Evolutionary conservation across 2,113 vertebrate species (phyloP).

Genomic region (Salvelinus alpinus): DNA sequence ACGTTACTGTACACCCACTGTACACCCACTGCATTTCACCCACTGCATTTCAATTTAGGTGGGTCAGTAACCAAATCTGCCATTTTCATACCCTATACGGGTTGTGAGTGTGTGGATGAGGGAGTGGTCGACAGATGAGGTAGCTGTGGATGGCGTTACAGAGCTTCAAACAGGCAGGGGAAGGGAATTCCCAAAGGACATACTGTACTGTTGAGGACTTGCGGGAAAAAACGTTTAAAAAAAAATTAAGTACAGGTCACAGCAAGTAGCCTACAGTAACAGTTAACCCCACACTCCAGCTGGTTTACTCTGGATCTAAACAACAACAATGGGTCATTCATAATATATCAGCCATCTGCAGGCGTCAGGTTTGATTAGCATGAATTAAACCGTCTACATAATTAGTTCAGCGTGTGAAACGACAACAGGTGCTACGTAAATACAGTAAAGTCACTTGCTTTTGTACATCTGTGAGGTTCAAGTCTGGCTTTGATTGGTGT

Average conservation of each 20-base stretch:
- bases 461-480: background rate
- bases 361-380: background rate
- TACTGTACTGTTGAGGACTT: too few species aligned
- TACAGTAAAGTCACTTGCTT: background rate
- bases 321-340: background rate
- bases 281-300: background rate
- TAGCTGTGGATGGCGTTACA: too few species aligned
- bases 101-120: too few species aligned
- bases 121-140: too few species aligned
- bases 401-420: background rate
- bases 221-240: too few species aligned
- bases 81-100: background rate
- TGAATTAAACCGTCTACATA: constrained; percentile 2
- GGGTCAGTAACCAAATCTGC: too few species aligned
- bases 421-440: background rate
- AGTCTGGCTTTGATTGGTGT: background rate
- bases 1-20: too few species aligned
- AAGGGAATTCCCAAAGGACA: too few species aligned
- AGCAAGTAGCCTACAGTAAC: background rate
- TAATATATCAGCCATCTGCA: constrained; percentile 9
- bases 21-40: too few species aligned
- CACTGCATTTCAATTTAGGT: too few species aligned
- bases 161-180: too few species aligned
- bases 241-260: too few species aligned
- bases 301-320: background rate